These are phyloP conservation scores for Podiceps cristatus DNA, from an alignment of 2,113 vertebrate genomes.

Conservation along the genomic window DNA sequence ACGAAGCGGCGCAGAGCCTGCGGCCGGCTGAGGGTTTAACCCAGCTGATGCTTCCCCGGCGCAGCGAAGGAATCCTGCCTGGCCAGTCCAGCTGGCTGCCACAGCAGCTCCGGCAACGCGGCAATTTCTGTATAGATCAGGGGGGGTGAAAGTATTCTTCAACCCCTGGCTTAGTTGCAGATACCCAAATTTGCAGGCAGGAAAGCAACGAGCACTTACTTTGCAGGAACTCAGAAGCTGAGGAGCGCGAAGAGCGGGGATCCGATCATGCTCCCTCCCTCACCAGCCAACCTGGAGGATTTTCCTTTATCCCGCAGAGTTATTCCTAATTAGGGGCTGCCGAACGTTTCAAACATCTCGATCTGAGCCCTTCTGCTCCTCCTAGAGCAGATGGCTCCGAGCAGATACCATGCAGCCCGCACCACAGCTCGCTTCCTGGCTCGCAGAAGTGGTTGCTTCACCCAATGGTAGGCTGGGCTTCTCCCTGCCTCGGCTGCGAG, in stretches of 20 bases:
- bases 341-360: fast-evolving
- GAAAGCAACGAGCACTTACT: slow-evolving; percentile 20
- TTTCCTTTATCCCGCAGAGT: not conserved
- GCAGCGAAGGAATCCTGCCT: not conserved
- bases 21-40: fast-evolving
- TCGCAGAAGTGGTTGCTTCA: not conserved
- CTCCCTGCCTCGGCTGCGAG: not conserved
- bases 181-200: not conserved
- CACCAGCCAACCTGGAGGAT: not conserved
- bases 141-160: fast-evolving
- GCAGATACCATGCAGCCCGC: not conserved
- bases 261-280: not conserved
- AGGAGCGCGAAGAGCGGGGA: fast-evolving
- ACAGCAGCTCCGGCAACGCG: fast-evolving
- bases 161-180: fast-evolving
- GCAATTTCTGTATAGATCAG: fast-evolving
- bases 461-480: not conserved
- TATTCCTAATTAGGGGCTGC: not conserved
- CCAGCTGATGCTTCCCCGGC: not conserved
- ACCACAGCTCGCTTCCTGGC: slow-evolving; percentile 32
- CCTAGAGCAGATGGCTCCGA: not conserved
- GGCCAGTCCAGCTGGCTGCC: not conserved
- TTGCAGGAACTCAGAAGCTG: not conserved
- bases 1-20: fast-evolving
- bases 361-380: not conserved